These are phyloP conservation scores for Magallana gigas DNA, from an alignment of 1,140 invertebrate species.

Conservation along the genomic window DNA sequence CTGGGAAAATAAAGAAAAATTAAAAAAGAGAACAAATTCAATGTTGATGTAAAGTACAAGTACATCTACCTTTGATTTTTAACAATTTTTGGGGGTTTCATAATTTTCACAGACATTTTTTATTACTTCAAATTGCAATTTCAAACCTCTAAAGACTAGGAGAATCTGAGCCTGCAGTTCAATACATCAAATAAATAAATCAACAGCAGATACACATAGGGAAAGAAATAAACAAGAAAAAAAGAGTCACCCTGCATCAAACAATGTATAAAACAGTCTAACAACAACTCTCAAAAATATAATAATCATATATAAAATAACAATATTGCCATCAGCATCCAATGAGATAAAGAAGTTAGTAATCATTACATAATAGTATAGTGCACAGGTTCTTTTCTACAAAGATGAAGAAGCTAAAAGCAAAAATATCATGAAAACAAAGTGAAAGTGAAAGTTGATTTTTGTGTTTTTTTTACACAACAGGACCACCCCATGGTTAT, in stretches of 20 bases:
- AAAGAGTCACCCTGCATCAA: slow-evolving; percentile 10
- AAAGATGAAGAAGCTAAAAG: not conserved
- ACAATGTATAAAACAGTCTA: slow-evolving; percentile 25
- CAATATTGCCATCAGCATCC: slow-evolving; percentile 22
- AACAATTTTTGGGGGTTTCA: too few relatives aligned
- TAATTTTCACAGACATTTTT: too few relatives aligned
- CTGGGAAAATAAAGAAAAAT: too few relatives aligned
- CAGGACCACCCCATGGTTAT: not conserved
- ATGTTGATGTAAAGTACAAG: too few relatives aligned
- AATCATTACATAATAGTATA: not conserved
- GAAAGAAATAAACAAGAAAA: slow-evolving; percentile 15
- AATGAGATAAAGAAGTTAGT: not conserved
- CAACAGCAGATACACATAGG: slow-evolving; percentile 28
- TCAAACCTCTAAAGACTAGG: slow-evolving; percentile 3
- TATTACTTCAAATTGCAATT: too few relatives aligned
- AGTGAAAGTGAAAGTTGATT: not conserved
- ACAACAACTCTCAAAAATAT: slow-evolving; percentile 34
- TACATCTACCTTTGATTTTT: too few relatives aligned
- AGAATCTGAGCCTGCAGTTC: slow-evolving; percentile 20
- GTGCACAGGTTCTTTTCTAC: not conserved
- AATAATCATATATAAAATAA: slow-evolving; percentile 37
- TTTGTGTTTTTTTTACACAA: not conserved
- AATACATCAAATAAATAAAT: slow-evolving; percentile 9
- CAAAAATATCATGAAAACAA: not conserved
- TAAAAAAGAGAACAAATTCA: too few relatives aligned